Evolutionary conservation across 37 sponge, comb jelly and placozoan species (phyloP), one percentile per base, ranked within the genome.

Genomic region (Theonella swinhoei): DNA sequence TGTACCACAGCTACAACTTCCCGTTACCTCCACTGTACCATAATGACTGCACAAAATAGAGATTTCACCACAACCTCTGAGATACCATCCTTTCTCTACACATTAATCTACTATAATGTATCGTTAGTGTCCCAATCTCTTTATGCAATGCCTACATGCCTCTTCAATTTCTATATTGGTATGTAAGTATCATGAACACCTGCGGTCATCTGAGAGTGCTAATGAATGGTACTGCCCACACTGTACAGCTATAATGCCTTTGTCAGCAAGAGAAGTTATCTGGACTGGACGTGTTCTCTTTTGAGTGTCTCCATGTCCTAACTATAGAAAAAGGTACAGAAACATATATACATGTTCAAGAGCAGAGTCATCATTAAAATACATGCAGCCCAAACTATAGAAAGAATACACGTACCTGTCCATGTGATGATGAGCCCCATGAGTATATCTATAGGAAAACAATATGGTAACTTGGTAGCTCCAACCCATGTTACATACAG

Each of bases 201-300:
- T 82, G 76, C 83, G 86, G 73, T 94, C 80, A 19, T 88, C 91
- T 54, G 84, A 68, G 30, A 95, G 40, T 17, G 96, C 90, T 59
- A 95, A 39, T 65, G 83, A 87, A 78, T 95, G 96, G 41, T 89
- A 89, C 72, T 89, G 93, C 19, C 96, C 96, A 69, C 93, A 95
- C 25, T 63, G 82, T 0, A 95, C 78, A 20, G 86, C 68, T 29
- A 92, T 68, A 0, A 88, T 71, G 69, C 68, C 65, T 67, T 89
- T 89, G 64, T 89, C 90, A 26, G 85, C 81, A 43, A 95, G 80
- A 20, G 77, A 38, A 1, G 93, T 61, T 17, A 95, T 75, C 68
- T 80, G 91, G 1, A 88, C 91, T 2, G 95, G 95, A 30, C 85
- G 88, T 8, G 86, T 77, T 41, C 90, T 81, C 77, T 76, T 84